A percentile compares a stretch with the other conserved stretches of the same genome.
Evolutionary conservation across 2,888 invertebrate genomes (phyloP).

Genomic region (Philereme vetulata): DNA sequence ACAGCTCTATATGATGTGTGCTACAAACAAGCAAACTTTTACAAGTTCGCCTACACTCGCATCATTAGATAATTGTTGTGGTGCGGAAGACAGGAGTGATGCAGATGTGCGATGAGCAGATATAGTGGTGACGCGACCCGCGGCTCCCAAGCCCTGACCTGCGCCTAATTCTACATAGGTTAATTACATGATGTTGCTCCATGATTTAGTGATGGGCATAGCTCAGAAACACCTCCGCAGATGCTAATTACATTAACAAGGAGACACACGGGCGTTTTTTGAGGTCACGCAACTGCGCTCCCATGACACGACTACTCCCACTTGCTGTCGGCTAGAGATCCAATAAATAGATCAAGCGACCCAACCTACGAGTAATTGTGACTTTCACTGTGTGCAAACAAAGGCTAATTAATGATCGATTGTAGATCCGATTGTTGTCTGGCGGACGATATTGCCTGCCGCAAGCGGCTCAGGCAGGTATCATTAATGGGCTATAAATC

Average conservation of each 20-base stretch:
- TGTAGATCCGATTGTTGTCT: slow-evolving; percentile 11
- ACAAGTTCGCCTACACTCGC: background rate
- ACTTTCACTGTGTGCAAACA: slow-evolving; percentile 18
- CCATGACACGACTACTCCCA: slow-evolving; percentile 6
- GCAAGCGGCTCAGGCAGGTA: slow-evolving; percentile 3
- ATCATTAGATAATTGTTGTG: slow-evolving; percentile 16
- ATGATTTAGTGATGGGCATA: slow-evolving; percentile 19
- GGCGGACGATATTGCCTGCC: slow-evolving; percentile 2
- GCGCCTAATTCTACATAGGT: slow-evolving; percentile 19
- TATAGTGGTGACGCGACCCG: slow-evolving; percentile 44
- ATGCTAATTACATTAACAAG: slow-evolving; percentile 13
- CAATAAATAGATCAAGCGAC: slow-evolving; percentile 1
- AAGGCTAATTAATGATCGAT: slow-evolving; percentile 15
- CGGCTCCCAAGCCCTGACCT: slow-evolving; percentile 41
- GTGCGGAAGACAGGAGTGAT: slow-evolving; percentile 23
- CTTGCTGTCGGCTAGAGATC: background rate
- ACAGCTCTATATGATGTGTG: background rate
- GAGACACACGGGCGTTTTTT: slow-evolving; percentile 5
- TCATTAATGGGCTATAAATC: slow-evolving; percentile 21
- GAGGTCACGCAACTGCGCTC: slow-evolving; percentile 10
- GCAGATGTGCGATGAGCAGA: slow-evolving; percentile 26
- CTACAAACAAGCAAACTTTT: background rate
- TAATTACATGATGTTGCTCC: slow-evolving; percentile 11
- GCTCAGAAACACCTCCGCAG: slow-evolving; percentile 20
- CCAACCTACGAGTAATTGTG: slow-evolving; percentile 8